Base-by-base conservation (phyloP, 2,888 invertebrate genomes). In the Slavum lentiscoides region DNA sequence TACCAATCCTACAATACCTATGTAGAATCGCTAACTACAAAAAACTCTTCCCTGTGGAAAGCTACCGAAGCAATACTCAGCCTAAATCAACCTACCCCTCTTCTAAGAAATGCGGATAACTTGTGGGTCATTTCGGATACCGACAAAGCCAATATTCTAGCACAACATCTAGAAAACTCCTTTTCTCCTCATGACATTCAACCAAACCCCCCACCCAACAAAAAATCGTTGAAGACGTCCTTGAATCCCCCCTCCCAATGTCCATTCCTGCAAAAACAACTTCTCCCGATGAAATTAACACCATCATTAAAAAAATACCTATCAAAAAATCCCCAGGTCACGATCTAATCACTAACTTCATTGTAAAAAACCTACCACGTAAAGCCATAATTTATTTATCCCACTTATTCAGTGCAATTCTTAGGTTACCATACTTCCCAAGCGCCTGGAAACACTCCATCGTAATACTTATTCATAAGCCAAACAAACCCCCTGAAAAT, bases 331-430 rank as follows among this genome's bases (percentile, higher is more conserved):
- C 84, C 5, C 83, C 84, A 30, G 84, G 84, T 8, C 39, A 39
- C 83, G 85, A 85, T 70, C 82, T 84, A 30, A 84, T 85, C 7
- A 84, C 83, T 21, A 84, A 83, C 0, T 76, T 82, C 19, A 53
- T 84, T 4, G 76, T 84, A 0, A 84, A 84, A 82, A 82, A 84
- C 37, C 83, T 85, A 17, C 84, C 85, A 17, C 67, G 53, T 82
- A 84, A 84, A 75, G 83, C 82, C 7, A 76, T 84, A 13, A 58
- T 82, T 1, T 82, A 82, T 58, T 58, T 86, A 4, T 84, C 84
- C 6, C 73, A 82, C 21, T 67, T 85, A 0, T 83, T 83, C 17
- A 85, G 85, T 68, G 84, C 85, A 43, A 17, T 83, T n/a, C 13
- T 84, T 2, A 74, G 84, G 83, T 53, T 84, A 43, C 73, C 81